These are phyloP conservation scores for Intellagama lesueurii DNA, from an alignment of 2,797 vertebrate species.

Conservation along the genomic window DNA sequence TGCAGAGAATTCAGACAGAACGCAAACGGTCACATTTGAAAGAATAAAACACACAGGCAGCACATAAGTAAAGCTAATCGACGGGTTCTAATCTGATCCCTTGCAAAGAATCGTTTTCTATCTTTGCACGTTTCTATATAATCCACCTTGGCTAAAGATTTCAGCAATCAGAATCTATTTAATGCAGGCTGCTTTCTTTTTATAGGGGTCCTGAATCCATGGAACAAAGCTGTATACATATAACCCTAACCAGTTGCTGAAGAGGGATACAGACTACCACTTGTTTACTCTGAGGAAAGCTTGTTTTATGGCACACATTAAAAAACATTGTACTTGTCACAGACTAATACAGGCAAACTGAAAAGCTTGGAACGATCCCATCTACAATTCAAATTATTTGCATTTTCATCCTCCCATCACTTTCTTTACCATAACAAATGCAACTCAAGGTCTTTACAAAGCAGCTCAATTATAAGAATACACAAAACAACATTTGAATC, in stretches of 20 bases:
- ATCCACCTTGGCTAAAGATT: constrained; percentile 61
- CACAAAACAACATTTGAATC: not conserved
- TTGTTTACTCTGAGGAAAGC: constrained; percentile 74
- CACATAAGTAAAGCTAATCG: constrained; percentile 35
- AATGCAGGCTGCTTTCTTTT: constrained; percentile 74
- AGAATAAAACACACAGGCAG: constrained; percentile 34
- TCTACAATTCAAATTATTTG: constrained; percentile 54
- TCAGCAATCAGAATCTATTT: constrained; percentile 73
- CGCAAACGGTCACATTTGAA: not conserved
- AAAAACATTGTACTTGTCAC: constrained; percentile 76
- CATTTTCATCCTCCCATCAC: constrained; percentile 49
- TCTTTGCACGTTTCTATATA: constrained; percentile 56
- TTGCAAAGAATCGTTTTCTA: constrained; percentile 45
- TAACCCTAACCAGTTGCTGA: constrained; percentile 63
- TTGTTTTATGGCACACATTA: constrained; percentile 76
- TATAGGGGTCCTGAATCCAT: constrained; percentile 78
- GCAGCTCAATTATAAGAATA: not conserved
- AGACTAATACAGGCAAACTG: constrained; percentile 71
- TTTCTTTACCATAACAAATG: constrained; percentile 32
- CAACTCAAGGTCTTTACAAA: not conserved
- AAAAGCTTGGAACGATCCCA: constrained; percentile 57
- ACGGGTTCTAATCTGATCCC: constrained; percentile 15
- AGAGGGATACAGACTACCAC: constrained; percentile 70
- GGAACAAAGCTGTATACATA: constrained; percentile 78
- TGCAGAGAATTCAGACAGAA: not conserved